Evolutionary conservation across 2,113 vertebrate genomes (phyloP), one percentile per base, ranked within the genome.

Genomic region (Anser cygnoides): DNA sequence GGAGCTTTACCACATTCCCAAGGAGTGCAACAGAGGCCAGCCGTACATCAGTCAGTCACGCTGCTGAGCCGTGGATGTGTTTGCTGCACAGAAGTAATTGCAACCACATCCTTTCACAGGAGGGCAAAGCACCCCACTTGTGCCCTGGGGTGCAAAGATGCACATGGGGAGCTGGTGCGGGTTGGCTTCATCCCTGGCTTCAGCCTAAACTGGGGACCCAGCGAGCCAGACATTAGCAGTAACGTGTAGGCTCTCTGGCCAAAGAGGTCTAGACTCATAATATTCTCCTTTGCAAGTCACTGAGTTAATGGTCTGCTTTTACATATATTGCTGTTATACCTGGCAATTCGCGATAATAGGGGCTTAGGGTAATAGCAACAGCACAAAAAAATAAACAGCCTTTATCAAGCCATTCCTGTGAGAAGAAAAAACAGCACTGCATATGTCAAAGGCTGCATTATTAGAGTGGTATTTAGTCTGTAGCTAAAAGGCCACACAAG

Each of bases 11-110:
- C 61, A 75, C 41, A 33, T 80, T 84, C 8, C 0, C 55, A 82
- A 79, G 75, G 35, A 57, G 84, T 90, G 75, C 6, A 4, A 44
- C 11, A 67, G 43, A 67, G 29, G 72, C 85, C 77, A 75, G 54
- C 78, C 75, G 61, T n/a, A 76, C 61, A 88, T 92, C 79, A 93
- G 82, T 95, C 91, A 66, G 89, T 73, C 84, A 59, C 77, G 46
- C 54, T 58, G 72, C 88, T 76, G 84, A 91, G 55, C 58, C 54
- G 54, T 58, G 55, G 46, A 82, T 55, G 11, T 61, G 74, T 80
- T 81, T 86, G 55, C n/a, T 72, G 75, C 55, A 39, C 63, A 88
- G 68, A 92, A 86, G 49, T 39, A 92, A 84, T 63, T 93, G 85
- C 80, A 91, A 52, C 41, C 25, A 3, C 57, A 61, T 44, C 29